phyloP scores from a whole-genome alignment of 2,888 invertebrate genomes.

The Craniophora ligustri region DNA sequence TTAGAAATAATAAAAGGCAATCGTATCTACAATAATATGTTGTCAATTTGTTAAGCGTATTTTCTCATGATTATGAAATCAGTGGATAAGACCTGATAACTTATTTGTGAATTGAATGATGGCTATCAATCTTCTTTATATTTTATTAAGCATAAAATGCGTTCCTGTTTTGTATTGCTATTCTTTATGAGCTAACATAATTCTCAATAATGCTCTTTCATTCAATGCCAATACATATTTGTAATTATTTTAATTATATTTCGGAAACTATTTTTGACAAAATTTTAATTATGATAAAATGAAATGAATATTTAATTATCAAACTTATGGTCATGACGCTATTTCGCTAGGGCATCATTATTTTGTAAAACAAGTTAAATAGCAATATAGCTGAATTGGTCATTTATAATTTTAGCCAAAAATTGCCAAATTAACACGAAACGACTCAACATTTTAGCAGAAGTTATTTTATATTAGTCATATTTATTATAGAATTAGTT shows the following conservation, averaged over 20 bases:
- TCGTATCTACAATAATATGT: constrained; percentile 22
- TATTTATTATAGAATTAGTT: constrained; percentile 70
- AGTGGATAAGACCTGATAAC: constrained; percentile 2
- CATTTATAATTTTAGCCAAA: constrained; percentile 82
- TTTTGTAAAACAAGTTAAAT: neutral
- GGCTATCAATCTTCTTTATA: constrained; percentile 42
- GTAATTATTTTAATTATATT: no score
- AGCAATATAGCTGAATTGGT: no score
- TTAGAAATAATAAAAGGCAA: constrained; percentile 1
- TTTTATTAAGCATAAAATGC: constrained; percentile 76
- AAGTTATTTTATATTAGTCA: constrained; percentile 67
- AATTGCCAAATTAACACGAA: constrained; percentile 81
- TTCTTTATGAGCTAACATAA: constrained; percentile 72
- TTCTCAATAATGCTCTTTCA: constrained; percentile 66
- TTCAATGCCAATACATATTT: constrained; percentile 24
- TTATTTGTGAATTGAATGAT: constrained; percentile 12
- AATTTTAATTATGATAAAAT: no score
- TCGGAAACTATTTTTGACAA: no score
- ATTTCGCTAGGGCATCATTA: neutral
- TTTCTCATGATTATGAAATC: constrained; percentile 6
- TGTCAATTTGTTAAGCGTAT: constrained; percentile 8
- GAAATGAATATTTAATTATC: neutral
- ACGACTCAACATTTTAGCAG: constrained; percentile 71
- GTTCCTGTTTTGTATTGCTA: constrained; percentile 51
- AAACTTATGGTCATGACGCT: neutral